Percentiles rank a stretch among this genome's conserved stretches.
phyloP scores from a whole-genome alignment of 2,113 vertebrate species.

The Eulacestoma nigropectus region DNA sequence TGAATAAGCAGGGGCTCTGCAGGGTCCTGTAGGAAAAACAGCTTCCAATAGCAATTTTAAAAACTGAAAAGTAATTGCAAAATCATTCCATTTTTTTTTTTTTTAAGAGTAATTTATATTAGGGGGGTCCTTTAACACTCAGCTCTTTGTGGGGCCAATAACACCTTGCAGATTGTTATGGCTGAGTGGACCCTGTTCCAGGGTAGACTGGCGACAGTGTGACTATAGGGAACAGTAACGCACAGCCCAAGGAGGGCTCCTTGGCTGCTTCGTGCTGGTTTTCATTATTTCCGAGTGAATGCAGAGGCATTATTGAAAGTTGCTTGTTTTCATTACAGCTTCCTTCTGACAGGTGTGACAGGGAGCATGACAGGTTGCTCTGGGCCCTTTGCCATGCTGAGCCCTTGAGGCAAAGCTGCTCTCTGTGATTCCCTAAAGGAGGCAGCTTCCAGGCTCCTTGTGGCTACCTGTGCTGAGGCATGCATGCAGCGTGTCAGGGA shows the following conservation, averaged over 20 bases:
- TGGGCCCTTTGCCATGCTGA: neutral
- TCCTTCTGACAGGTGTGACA: neutral
- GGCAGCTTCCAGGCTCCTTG: neutral
- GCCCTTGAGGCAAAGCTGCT: neutral
- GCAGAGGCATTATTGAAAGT: neutral
- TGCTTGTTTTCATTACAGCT: neutral
- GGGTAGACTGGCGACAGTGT: neutral
- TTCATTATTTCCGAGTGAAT: neutral
- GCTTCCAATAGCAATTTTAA: neutral
- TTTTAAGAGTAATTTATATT: neutral
- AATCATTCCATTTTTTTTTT: neutral
- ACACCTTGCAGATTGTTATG: neutral
- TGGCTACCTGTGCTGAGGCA: neutral
- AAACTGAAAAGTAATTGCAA: neutral
- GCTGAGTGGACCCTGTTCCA: neutral
- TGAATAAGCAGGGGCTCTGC: neutral
- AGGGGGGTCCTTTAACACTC: neutral
- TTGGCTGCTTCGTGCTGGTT: neutral
- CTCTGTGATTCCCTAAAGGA: neutral
- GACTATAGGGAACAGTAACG: neutral
- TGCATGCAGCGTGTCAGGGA: neutral
- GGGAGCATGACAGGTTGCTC: neutral
- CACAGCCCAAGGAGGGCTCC: neutral
- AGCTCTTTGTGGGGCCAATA: neutral
- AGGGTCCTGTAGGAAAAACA: neutral